Evolutionary conservation across 2,797 vertebrate genomes (phyloP).

Genomic region (Perodicticus potto): DNA sequence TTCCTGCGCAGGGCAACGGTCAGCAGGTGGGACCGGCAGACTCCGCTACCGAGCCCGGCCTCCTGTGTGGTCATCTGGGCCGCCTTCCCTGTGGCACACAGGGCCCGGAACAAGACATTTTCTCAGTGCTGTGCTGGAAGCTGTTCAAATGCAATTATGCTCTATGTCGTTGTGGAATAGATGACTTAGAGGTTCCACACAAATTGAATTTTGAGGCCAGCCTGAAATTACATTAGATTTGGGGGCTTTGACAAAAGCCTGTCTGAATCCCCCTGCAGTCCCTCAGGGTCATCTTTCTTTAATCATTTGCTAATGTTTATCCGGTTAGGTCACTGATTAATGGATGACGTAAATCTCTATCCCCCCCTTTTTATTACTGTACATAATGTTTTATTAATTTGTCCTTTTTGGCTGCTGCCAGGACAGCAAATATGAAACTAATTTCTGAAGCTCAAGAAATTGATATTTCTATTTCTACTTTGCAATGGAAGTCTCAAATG

Average conservation of each 20-base stretch:
- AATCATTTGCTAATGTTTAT: constrained; percentile 79
- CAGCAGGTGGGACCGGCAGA: constrained; percentile 82
- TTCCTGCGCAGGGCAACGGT: constrained; percentile 80
- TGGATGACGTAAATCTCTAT: constrained; percentile 67
- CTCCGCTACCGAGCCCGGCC: not conserved
- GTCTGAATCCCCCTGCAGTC: constrained; percentile 67
- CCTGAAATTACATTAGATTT: constrained; percentile 83
- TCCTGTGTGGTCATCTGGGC: constrained; percentile 81
- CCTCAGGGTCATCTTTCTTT: constrained; percentile 77
- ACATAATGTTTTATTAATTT: constrained; percentile 76
- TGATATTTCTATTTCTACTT: constrained; percentile 55
- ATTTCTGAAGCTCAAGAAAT: constrained; percentile 65
- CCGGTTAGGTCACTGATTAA: constrained; percentile 81
- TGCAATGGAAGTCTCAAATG: constrained; percentile 18
- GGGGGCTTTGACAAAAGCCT: constrained; percentile 77
- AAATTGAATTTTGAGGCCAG: constrained; percentile 83
- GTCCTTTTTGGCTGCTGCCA: constrained; percentile 65
- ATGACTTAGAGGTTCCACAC: constrained; percentile 80
- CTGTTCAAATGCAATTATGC: constrained; percentile 74
- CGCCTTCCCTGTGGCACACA: constrained; percentile 31
- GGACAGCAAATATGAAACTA: constrained; percentile 71
- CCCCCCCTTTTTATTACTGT: not conserved
- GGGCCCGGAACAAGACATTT: constrained; percentile 72
- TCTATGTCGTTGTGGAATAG: constrained; percentile 62
- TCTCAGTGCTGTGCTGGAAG: constrained; percentile 73